These are phyloP conservation scores for Metridium senile DNA, from an alignment of 92 coral and sea anemone species.

Conservation along the genomic window DNA sequence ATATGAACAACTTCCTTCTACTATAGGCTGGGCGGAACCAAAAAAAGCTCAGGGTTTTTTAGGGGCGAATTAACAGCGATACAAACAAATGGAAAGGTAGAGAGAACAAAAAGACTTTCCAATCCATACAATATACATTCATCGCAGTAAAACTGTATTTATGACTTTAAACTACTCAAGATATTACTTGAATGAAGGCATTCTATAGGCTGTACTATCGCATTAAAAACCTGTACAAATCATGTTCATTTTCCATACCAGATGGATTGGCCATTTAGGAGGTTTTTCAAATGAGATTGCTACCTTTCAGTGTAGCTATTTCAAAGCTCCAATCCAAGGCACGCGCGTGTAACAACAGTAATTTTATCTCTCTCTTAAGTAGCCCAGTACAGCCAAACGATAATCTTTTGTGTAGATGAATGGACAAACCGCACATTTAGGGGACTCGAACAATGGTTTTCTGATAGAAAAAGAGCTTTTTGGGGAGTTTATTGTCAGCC, in stretches of 20 bases:
- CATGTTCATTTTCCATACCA: not conserved
- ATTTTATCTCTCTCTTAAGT: not conserved
- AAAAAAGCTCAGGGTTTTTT: no score
- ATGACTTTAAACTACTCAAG: no score
- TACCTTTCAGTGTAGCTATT: not conserved
- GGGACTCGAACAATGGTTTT: not conserved
- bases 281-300: not conserved
- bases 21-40: no score
- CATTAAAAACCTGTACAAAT: not conserved
- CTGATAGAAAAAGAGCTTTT: slow-evolving; percentile 7
- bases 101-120: no score
- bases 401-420: not conserved
- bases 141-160: no score
- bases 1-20: no score
- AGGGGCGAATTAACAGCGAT: no score
- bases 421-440: slow-evolving; percentile 5
- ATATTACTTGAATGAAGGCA: no score
- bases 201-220: not conserved
- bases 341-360: not conserved
- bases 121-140: no score
- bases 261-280: not conserved
- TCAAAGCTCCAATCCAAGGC: not conserved
- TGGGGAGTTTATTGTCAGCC: not conserved
- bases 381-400: not conserved
- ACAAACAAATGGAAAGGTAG: no score